Base-by-base conservation (phyloP, 2,797 vertebrate species). In the Diplodus sargus region DNA sequence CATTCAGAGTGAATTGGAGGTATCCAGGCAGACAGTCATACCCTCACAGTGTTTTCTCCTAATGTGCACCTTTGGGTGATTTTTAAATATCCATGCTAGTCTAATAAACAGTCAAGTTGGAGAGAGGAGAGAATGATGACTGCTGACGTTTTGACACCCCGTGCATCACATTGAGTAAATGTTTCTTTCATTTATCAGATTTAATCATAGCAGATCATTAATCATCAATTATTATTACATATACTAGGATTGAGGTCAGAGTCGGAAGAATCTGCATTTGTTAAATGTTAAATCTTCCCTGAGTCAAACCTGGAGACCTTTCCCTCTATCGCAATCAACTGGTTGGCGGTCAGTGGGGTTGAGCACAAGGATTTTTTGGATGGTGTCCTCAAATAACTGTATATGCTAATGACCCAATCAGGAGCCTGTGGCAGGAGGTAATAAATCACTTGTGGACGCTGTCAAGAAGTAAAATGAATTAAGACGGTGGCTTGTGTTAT, bases 391-490 rank as follows among this genome's bases (percentile, higher is more conserved):
- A 72, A 80, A 75, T 88, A 76, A 87, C 79, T 83, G 20, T 83
- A 74, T 86, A 86, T 85, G 86, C 87, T 89, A 89, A 94, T 78
- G 68, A 71, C 53, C 90, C 87, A 87, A 88, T 89, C 84, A 88
- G 81, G 60, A 80, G 68, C 30, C 48, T 22, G 60, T 84, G 89
- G 89, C 88, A 81, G 81, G 57, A 87, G 77, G 80, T 81, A 80
- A 94, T 94, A 90, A 92, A 94, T 95, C 90, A 92, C 86, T 83
- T 86, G 54, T 67, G 81, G 87, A 83, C 79, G 84, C 63, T 90
- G 90, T 91, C 90, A 87, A 83, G 66, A 85, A 82, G 76, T 84
- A 72, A 88, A 92, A 92, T 84, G 86, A 93, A 93, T 92, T 85
- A 30, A 90, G 82, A 91, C 88, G 83, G 68, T 56, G 23, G 71